Base-by-base conservation (phyloP, 1,140 invertebrate species). In the Orussus abietinus region DNA sequence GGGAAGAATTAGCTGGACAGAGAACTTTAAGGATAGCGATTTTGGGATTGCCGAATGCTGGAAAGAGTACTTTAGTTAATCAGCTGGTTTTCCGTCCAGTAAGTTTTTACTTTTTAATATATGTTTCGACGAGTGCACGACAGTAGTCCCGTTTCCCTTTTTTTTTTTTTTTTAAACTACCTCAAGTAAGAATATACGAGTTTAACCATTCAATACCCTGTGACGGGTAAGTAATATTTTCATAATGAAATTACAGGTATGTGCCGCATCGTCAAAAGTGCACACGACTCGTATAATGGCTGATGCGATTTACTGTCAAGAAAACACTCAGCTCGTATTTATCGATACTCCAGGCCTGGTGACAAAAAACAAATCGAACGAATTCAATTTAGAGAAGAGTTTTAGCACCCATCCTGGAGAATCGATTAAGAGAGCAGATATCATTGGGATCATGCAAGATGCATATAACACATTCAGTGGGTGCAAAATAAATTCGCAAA, bases 41-140 rank as follows among this genome's bases (percentile, higher is more conserved):
- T 18, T 78, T 98, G 47, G 94, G 94, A 6, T 70, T 84, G 10
- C 93, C 94, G 12, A 97, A 97, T 78, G 82, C 82, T 43, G 94
- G 94, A 28, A 98, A 98, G 72, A 96, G 92, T 71, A 96, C 93
- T 1, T 73, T 98, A 3, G 85, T 94, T 20, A 98, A 98, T 77
- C 76, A 81, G 58, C 76, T 97, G 15, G 75, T 89, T 25, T 78
- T 83, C 31, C 80, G 88, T 74, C 83, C 83, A 62, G 90, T 92
- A 75, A 70, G 62, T 51, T 41, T 42, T 40, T 4, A 35, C 37
- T 41, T 39, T 34, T 43, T 18, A 38, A 47, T 45, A 39, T 13
- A 36, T 22, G 18, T 26, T 45, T 37, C 21, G 25, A 22, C 20
- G 2, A 22, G 15, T 34, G 22, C 17, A 12, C 19, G 40, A 12